A percentile compares a stretch with the other conserved stretches of the same genome.
Evolutionary conservation across 2,797 vertebrate genomes (phyloP).

Genomic region (Parauchenoglanis ngamensis): DNA sequence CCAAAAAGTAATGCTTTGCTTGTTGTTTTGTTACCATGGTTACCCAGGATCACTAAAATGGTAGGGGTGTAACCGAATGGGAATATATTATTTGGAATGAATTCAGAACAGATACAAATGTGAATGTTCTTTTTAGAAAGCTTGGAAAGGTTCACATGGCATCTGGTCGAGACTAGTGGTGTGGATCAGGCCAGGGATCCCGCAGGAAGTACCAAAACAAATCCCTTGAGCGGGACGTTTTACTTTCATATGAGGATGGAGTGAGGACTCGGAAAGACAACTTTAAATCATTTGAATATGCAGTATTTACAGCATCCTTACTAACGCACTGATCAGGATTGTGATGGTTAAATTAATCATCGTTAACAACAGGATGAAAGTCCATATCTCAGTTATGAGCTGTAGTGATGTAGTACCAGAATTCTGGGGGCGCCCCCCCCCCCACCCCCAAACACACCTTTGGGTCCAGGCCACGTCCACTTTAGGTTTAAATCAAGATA

Average conservation of each 20-base stretch:
- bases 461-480: neutral
- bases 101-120: neutral
- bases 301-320: neutral
- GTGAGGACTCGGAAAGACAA: neutral
- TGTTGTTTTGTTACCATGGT: slow-evolving; percentile 3
- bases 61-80: neutral
- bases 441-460: neutral
- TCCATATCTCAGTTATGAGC: neutral
- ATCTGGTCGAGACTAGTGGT: neutral
- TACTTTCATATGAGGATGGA: neutral
- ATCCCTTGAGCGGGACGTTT: neutral
- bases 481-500: neutral
- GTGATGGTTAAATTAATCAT: neutral
- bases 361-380: neutral
- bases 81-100: neutral
- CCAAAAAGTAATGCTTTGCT: neutral
- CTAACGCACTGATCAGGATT: neutral
- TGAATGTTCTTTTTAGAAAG: neutral
- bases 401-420: neutral
- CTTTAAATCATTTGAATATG: neutral
- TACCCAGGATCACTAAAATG: neutral
- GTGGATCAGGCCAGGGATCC: neutral
- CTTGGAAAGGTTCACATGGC: neutral
- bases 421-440: neutral
- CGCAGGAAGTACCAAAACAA: neutral